phyloP scores from a whole-genome alignment of 2,888 invertebrate genomes.

The Drosophila nr. perissopoda region DNA sequence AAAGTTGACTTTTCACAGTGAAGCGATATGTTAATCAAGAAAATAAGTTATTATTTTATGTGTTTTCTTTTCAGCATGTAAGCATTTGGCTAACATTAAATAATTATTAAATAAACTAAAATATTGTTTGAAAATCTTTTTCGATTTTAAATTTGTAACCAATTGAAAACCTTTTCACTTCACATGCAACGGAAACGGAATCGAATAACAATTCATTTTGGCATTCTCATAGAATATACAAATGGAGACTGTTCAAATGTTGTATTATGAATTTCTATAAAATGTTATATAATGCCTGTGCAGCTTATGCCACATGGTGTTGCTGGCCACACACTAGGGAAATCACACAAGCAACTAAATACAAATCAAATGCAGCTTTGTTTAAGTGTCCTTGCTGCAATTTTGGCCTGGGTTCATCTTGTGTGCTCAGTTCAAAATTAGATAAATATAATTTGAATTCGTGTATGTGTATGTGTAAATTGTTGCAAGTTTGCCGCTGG shows the following conservation, averaged over 20 bases:
- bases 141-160: not conserved
- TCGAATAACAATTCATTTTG: not conserved
- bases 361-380: slow-evolving; percentile 19
- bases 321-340: slow-evolving; percentile 27
- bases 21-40: not conserved
- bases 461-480: slow-evolving; percentile 67
- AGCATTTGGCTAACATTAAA: not conserved
- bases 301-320: not conserved
- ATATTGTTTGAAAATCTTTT: not conserved
- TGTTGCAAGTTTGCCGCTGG: slow-evolving; percentile 64
- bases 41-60: not conserved
- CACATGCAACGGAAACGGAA: not conserved
- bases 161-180: not conserved
- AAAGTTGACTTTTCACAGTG: not conserved
- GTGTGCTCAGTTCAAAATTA: slow-evolving; percentile 66
- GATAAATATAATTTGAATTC: slow-evolving; percentile 73
- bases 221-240: not conserved
- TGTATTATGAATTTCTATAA: not conserved
- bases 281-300: slow-evolving; percentile 2
- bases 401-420: slow-evolving; percentile 16
- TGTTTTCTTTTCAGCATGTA: not conserved
- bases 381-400: slow-evolving; percentile 29
- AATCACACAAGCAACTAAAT: slow-evolving; percentile 37
- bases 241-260: not conserved
- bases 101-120: not conserved